Conservation (phyloP, 2,888 invertebrate genomes). For the Pegoplata infirma region DNA sequence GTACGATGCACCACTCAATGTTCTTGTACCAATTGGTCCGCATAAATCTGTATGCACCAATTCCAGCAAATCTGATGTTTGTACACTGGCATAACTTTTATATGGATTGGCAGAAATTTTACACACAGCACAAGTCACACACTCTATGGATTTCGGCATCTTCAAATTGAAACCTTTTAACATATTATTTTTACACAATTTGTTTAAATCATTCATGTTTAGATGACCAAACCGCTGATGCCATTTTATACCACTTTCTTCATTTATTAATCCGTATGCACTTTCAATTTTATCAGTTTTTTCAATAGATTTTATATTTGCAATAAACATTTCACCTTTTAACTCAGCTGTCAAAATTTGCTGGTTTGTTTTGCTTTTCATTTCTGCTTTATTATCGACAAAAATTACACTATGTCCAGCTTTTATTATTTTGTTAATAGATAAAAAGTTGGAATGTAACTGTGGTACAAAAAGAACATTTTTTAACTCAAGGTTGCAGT, state of each 20-base stretch:
- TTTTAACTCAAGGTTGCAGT: not conserved
- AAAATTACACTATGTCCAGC: not conserved
- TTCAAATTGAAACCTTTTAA: constrained; percentile 1
- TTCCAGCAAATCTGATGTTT: too few species aligned
- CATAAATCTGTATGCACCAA: too few species aligned
- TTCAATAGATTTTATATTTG: not conserved
- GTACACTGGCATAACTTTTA: not conserved
- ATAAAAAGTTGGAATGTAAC: not conserved
- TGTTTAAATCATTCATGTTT: not conserved
- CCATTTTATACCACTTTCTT: not conserved
- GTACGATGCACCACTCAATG: too few species aligned
- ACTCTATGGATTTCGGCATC: not conserved
- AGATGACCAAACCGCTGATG: not conserved
- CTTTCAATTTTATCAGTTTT: not conserved
- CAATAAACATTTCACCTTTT: not conserved
- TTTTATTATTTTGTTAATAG: not conserved
- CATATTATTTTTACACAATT: not conserved
- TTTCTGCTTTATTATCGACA: not conserved
- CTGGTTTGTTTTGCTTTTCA: not conserved
- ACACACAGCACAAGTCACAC: not conserved
- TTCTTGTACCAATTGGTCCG: too few species aligned
- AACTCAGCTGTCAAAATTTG: constrained; percentile 5
- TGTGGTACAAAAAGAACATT: constrained; percentile 1
- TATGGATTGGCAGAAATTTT: not conserved
- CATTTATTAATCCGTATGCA: not conserved